These are phyloP conservation scores for Prinia subflava DNA, from an alignment of 2,113 vertebrate species.

Conservation along the genomic window DNA sequence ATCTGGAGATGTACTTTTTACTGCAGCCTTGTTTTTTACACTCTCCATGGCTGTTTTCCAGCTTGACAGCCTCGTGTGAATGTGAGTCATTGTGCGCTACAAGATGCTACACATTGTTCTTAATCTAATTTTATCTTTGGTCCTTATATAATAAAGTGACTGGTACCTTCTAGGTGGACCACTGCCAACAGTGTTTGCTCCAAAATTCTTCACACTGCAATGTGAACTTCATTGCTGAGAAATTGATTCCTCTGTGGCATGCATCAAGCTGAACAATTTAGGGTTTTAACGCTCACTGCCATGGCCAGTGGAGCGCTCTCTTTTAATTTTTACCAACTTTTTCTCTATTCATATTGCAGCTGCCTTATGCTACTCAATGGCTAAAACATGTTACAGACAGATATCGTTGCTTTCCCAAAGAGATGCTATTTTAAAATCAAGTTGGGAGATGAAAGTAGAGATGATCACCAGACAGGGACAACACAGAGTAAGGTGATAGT, in stretches of 20 bases:
- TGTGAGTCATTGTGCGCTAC: constrained; percentile 55
- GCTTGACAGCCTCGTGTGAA: constrained; percentile 35
- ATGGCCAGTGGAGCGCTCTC: background rate
- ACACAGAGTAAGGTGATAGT: background rate
- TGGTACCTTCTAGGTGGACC: constrained; percentile 27
- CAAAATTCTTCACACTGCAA: background rate
- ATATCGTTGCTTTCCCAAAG: background rate
- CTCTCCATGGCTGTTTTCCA: constrained; percentile 1
- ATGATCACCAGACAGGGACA: background rate
- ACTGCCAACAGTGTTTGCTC: background rate
- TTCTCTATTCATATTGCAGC: background rate
- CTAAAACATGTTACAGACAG: background rate
- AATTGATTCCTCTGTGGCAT: background rate
- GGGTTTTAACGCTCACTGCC: background rate
- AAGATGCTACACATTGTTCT: constrained; percentile 60
- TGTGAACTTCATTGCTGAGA: background rate
- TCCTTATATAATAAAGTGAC: constrained; percentile 46
- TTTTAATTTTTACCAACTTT: background rate
- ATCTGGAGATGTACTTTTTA: background rate
- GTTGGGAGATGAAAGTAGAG: background rate
- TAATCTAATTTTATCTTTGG: constrained; percentile 48
- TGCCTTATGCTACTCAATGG: background rate
- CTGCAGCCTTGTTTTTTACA: constrained; percentile 26
- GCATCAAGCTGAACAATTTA: background rate
- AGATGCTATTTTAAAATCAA: background rate